phyloP scores from a whole-genome alignment of 2,888 invertebrate species.

The Lissonota sp. region DNA sequence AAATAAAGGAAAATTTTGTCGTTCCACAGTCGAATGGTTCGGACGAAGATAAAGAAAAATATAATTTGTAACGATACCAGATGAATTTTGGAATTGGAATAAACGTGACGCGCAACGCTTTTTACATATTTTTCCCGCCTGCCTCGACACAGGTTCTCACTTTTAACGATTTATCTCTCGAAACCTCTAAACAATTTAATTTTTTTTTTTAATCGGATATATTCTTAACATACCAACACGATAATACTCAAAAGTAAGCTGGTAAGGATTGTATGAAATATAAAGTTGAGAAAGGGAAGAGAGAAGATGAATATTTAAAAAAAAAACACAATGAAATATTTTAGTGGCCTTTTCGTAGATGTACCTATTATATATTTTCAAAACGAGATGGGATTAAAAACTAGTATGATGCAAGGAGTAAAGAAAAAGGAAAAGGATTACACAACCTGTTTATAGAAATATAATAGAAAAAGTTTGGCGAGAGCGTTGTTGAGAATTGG shows the following conservation, averaged over 20 bases:
- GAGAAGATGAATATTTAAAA: conserved; percentile 10
- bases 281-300: not conserved
- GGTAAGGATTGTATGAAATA: conserved; percentile 35
- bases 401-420: conserved; percentile 16
- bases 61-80: not conserved
- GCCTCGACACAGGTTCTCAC: conserved; percentile 16
- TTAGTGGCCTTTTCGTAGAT: conserved; percentile 70
- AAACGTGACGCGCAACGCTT: conserved; percentile 27
- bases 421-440: conserved; percentile 27
- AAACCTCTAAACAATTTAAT: not conserved
- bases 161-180: conserved; percentile 16
- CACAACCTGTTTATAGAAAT: conserved; percentile 23
- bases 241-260: conserved; percentile 52
- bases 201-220: conserved; percentile 6
- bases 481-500: conserved; percentile 12
- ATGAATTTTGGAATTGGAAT: not conserved
- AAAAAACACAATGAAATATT: conserved; percentile 63
- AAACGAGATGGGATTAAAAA: conserved; percentile 45
- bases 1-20: conserved; percentile 2
- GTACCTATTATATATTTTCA: conserved; percentile 62
- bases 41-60: conserved; percentile 3
- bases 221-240: not conserved
- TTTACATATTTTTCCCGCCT: conserved; percentile 31
- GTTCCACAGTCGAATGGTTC: not conserved
- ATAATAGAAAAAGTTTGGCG: conserved; percentile 21